A percentile compares a stretch with the other conserved stretches of the same genome.
Evolutionary conservation across 2,797 vertebrate genomes (phyloP).

Genomic region (Sciaenops ocellatus): DNA sequence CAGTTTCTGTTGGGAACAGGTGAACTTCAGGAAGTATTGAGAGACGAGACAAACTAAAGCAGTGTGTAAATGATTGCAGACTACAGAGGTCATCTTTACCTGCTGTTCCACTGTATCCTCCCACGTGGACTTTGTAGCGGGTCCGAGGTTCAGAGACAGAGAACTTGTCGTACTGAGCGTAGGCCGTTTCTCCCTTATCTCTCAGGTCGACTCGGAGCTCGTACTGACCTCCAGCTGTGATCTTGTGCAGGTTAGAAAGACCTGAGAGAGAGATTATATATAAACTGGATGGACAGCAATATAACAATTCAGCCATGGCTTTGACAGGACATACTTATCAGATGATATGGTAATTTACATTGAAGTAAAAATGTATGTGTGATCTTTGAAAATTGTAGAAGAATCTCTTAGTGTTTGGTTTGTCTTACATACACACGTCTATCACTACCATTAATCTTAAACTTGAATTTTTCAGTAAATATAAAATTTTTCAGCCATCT

Average conservation of each 20-base stretch:
- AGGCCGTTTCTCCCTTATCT: constrained; percentile 90
- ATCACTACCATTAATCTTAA: too few species aligned
- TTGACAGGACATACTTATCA: not conserved
- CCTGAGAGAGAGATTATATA: constrained; percentile 78
- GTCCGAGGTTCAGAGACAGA: constrained; percentile 89
- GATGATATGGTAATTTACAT: not conserved
- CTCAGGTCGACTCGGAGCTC: constrained; percentile 94
- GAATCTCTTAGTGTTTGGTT: too few species aligned
- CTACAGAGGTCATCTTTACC: constrained; percentile 79
- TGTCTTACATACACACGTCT: too few species aligned
- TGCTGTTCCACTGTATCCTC: constrained; percentile 95
- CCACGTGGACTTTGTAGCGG: constrained; percentile 93
- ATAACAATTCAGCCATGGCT: not conserved
- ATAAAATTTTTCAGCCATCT: too few species aligned
- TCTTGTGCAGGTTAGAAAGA: constrained; percentile 94
- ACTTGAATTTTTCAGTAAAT: too few species aligned
- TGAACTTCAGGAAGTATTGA: not conserved
- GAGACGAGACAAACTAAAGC: not conserved
- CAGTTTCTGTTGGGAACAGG: not conserved
- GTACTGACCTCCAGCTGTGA: constrained; percentile 92
- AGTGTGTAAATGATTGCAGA: not conserved
- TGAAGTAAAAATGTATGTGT: not conserved
- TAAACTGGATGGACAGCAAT: too few species aligned
- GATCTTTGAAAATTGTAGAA: too few species aligned
- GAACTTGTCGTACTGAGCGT: constrained; percentile 94